Percentiles rank a stretch among this genome's conserved stretches.
phyloP scores from a whole-genome alignment of 2,113 vertebrate genomes.

The Erinaceus europaeus region DNA sequence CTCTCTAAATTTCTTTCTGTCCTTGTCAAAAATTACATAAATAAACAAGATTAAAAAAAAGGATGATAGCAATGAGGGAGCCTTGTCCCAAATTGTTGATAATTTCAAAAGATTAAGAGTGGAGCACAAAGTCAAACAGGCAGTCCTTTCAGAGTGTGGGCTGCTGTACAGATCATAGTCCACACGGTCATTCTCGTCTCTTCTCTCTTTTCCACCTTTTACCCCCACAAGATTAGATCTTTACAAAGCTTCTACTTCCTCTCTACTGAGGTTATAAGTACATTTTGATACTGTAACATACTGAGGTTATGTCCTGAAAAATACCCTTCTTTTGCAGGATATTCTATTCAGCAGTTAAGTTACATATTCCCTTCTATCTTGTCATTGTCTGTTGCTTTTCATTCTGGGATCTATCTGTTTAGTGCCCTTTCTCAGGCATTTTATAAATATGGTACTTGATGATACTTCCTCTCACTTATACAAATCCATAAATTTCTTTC shows the following conservation, averaged over 20 bases:
- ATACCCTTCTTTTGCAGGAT: neutral
- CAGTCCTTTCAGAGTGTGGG: neutral
- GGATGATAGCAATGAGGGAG: no score
- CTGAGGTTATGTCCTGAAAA: neutral
- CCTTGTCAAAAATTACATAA: no score
- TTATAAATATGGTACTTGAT: neutral
- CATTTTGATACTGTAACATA: neutral
- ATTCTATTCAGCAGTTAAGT: neutral
- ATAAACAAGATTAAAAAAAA: no score
- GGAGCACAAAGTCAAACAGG: neutral
- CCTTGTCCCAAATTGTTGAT: neutral
- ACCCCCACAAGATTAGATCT: neutral
- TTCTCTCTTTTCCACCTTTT: neutral
- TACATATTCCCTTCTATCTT: no score
- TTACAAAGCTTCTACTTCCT: neutral
- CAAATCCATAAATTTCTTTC: neutral
- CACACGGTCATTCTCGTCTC: neutral
- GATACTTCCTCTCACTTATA: neutral
- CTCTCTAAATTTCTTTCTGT: no score
- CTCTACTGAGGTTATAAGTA: neutral
- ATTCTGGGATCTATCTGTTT: neutral
- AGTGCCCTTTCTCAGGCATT: neutral
- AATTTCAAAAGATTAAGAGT: neutral
- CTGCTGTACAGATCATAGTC: rapidly evolving
- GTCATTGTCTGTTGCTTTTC: neutral